Conservation (phyloP, 1,140 invertebrate genomes). For the Acromyrmex heyeri region DNA sequence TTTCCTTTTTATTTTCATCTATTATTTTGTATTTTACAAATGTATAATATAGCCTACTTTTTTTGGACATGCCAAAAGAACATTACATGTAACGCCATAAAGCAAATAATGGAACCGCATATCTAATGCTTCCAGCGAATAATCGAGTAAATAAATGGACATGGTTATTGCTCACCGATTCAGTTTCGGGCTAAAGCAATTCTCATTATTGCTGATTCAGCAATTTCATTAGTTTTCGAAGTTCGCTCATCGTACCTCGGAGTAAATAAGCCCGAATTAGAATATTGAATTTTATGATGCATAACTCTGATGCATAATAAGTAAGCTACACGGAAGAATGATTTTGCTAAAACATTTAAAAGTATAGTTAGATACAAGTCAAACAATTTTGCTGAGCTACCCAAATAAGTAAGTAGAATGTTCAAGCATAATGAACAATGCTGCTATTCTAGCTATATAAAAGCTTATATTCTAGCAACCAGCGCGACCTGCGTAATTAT, state of each 20-base stretch:
- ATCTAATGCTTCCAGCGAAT: slow-evolving; percentile 38
- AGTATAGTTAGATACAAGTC: too few relatives aligned
- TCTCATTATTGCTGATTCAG: slow-evolving; percentile 55
- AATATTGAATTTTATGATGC: slow-evolving; percentile 24
- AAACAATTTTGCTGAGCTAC: too few relatives aligned
- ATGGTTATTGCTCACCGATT: slow-evolving; percentile 46
- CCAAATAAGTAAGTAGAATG: too few relatives aligned
- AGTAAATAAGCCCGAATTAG: slow-evolving; percentile 41
- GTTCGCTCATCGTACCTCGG: slow-evolving; percentile 21
- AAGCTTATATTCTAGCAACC: too few relatives aligned
- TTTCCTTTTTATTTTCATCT: neutral
- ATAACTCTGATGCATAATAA: neutral
- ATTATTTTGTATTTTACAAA: neutral
- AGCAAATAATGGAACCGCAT: slow-evolving; percentile 21
- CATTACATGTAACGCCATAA: neutral
- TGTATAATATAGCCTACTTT: neutral
- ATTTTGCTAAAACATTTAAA: too few relatives aligned
- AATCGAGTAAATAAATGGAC: slow-evolving; percentile 38
- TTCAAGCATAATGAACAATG: too few relatives aligned
- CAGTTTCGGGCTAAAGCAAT: slow-evolving; percentile 24
- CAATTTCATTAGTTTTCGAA: slow-evolving; percentile 61
- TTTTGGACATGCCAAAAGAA: neutral
- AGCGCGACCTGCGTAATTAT: too few relatives aligned
- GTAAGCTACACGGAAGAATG: neutral
- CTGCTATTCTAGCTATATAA: too few relatives aligned